These are phyloP conservation scores for Drosophila mayri DNA, from an alignment of 1,140 invertebrate genomes.

Conservation along the genomic window DNA sequence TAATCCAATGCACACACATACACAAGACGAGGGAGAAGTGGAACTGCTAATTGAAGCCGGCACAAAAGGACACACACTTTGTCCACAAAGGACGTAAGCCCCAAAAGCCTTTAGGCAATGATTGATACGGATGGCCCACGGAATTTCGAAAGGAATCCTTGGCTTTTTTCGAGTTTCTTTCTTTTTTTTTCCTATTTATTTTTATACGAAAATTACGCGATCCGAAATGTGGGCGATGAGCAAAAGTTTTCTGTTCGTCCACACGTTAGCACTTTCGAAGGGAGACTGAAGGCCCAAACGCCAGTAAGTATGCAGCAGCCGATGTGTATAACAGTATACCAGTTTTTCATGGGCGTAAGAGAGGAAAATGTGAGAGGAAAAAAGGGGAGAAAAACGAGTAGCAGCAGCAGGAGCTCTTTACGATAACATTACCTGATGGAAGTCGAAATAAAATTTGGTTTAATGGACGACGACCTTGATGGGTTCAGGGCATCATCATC, in stretches of 20 bases:
- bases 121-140: conserved; percentile 39
- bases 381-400: not conserved
- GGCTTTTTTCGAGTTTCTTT: conserved; percentile 8
- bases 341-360: conserved; percentile 4
- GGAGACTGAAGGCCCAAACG: conserved; percentile 62
- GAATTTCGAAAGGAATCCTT: conserved; percentile 15
- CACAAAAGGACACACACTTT: conserved; percentile 26
- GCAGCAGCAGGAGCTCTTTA: conserved; percentile 14
- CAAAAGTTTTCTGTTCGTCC: conserved; percentile 37
- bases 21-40: not conserved
- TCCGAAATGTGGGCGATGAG: conserved; percentile 16
- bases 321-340: conserved; percentile 39
- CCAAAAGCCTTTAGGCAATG: conserved; percentile 39
- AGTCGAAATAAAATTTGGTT: conserved; percentile 44
- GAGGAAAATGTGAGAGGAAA: conserved; percentile 13
- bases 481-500: conserved; percentile 13
- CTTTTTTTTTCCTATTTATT: conserved; percentile 6
- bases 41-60: conserved; percentile 67
- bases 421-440: conserved; percentile 37
- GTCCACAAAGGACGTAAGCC: conserved; percentile 9
- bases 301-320: conserved; percentile 71
- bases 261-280: conserved; percentile 68
- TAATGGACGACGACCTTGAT: conserved; percentile 45
- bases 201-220: conserved; percentile 34
- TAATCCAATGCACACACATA: conserved; percentile 49